Evolutionary conservation across 2,113 vertebrate species (phyloP).

Genomic region (Herpetotheres cachinnans): DNA sequence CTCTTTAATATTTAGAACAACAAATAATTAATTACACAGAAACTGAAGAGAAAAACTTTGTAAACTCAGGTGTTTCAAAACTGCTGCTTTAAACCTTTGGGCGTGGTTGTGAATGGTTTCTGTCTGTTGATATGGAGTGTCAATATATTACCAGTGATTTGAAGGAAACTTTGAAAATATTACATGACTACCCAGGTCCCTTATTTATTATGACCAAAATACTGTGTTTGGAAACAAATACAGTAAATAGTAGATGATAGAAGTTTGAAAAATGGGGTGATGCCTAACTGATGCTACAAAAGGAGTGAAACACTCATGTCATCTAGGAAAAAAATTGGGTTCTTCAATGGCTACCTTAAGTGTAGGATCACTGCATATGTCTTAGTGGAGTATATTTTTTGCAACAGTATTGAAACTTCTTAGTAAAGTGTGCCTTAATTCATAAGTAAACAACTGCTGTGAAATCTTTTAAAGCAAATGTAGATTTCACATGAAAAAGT

Average conservation of each 20-base stretch:
- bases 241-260: not conserved
- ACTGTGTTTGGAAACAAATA: not conserved
- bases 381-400: not conserved
- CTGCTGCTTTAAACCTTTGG: not conserved
- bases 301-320: not conserved
- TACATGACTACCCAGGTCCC: not conserved
- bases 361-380: not conserved
- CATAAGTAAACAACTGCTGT: not conserved
- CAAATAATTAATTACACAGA: not conserved
- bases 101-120: not conserved
- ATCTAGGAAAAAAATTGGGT: accelerated
- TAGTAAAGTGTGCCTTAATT: not conserved
- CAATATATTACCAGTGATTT: not conserved
- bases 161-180: not conserved
- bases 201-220: not conserved
- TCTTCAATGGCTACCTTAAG: not conserved
- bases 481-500: not conserved
- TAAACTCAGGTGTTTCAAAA: not conserved
- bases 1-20: not conserved
- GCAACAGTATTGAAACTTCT: not conserved
- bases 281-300: not conserved
- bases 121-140: not conserved
- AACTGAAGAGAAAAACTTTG: not conserved
- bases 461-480: not conserved
- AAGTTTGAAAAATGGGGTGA: not conserved